Percentiles rank a stretch among this genome's conserved stretches.
Evolutionary conservation across 2,113 vertebrate genomes (phyloP).

Genomic region (Chaetodon auriga): DNA sequence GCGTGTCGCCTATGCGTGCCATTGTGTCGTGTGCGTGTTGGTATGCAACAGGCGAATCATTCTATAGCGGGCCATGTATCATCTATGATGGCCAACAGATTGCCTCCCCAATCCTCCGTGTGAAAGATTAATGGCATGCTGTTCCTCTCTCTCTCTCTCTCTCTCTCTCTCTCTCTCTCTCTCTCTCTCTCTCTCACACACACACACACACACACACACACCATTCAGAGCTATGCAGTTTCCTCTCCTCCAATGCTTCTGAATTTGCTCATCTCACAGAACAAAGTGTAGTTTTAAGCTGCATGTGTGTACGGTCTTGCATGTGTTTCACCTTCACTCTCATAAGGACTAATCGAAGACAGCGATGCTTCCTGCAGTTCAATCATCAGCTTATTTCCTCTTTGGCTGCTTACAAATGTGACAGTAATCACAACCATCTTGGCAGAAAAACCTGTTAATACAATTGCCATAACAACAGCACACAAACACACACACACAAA

Average conservation of each 20-base stretch:
- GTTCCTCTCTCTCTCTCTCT: conserved; percentile 25
- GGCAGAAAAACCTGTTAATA: background rate
- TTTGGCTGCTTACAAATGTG: background rate
- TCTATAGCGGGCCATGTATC: conserved; percentile 78
- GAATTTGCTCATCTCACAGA: conserved; percentile 29
- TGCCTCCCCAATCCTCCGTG: conserved; percentile 73
- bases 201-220: conserved; percentile 27
- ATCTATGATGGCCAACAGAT: conserved; percentile 83
- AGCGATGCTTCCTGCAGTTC: background rate
- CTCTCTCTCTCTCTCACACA: background rate
- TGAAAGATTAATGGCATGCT: conserved; percentile 81
- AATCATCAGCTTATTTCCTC: background rate
- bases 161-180: background rate
- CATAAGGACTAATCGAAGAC: conserved; percentile 2
- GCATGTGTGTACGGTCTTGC: background rate
- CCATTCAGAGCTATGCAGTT: conserved; percentile 7
- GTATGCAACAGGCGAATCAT: conserved; percentile 77
- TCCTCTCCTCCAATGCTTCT: conserved; percentile 30
- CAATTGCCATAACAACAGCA: background rate
- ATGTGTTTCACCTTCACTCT: conserved; percentile 23
- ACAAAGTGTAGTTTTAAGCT: background rate
- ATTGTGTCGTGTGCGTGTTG: conserved; percentile 45
- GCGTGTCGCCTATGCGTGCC: background rate
- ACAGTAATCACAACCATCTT: background rate
- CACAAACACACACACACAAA: background rate